phyloP scores from a whole-genome alignment of 2,797 vertebrate species.

The Gobio occitaniae region DNA sequence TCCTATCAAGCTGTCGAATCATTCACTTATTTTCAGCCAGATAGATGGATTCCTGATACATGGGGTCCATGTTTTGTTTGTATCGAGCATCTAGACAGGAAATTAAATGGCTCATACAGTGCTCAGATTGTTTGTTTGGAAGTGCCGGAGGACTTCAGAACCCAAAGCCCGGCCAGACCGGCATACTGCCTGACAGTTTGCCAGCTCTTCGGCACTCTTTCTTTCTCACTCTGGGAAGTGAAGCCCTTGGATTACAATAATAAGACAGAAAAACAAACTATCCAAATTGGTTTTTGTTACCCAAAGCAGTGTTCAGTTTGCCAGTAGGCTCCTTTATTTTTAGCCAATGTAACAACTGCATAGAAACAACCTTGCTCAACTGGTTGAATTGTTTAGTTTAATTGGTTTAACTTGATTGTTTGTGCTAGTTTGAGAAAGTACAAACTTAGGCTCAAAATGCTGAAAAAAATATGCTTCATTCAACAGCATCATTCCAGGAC shows the following conservation, averaged over 20 bases:
- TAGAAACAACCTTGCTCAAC: neutral
- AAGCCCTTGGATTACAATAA: slow-evolving; percentile 31
- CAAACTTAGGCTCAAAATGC: slow-evolving; percentile 8
- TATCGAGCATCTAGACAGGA: slow-evolving; percentile 57
- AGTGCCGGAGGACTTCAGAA: slow-evolving; percentile 40
- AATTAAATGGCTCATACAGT: slow-evolving; percentile 54
- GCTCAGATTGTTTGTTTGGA: slow-evolving; percentile 36
- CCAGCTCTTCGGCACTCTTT: slow-evolving; percentile 8
- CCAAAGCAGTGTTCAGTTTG: slow-evolving; percentile 23
- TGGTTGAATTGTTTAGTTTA: neutral
- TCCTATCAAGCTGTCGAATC: slow-evolving; percentile 54
- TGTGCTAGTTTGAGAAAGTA: slow-evolving; percentile 12
- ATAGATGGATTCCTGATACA: slow-evolving; percentile 47
- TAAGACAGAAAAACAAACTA: slow-evolving; percentile 22
- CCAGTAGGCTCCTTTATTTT: neutral
- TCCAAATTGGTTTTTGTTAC: slow-evolving; percentile 13
- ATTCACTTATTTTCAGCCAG: slow-evolving; percentile 48
- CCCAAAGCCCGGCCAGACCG: slow-evolving; percentile 13
- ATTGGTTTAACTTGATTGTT: neutral
- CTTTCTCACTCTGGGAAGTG: neutral
- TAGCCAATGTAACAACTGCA: neutral
- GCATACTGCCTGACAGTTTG: neutral
- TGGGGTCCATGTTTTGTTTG: slow-evolving; percentile 51
- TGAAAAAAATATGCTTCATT: slow-evolving; percentile 64
- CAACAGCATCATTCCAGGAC: slow-evolving; percentile 71